Conservation (phyloP, 1,140 invertebrate species). For the Colletes latitarsis region DNA sequence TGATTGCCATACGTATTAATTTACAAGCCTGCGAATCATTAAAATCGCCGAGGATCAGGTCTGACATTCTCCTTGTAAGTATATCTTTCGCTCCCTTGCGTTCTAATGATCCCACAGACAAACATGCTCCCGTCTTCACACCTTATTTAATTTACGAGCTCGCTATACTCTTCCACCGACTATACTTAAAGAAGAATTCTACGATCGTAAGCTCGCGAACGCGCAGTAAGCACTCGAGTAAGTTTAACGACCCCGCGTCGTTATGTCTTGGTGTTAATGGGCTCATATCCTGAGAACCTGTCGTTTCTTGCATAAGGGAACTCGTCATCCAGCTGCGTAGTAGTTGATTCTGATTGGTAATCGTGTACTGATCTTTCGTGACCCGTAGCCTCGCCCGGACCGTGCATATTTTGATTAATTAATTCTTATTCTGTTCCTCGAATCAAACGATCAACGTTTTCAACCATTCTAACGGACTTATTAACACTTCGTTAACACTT, state of each 20-base stretch:
- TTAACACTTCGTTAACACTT: too few species aligned
- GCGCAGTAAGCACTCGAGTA: neutral
- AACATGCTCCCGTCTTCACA: too few species aligned
- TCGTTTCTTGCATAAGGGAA: conserved; percentile 20
- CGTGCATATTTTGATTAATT: conserved; percentile 47
- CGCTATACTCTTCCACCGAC: neutral
- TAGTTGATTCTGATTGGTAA: conserved; percentile 27
- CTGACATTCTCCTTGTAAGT: too few species aligned
- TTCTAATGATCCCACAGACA: too few species aligned
- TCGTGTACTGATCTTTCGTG: conserved; percentile 31
- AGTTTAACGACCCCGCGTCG: conserved; percentile 22
- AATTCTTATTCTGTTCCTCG: conserved; percentile 18
- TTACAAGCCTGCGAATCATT: too few species aligned
- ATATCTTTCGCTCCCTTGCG: too few species aligned
- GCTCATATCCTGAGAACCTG: neutral
- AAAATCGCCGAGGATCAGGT: too few species aligned
- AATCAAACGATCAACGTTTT: conserved; percentile 4
- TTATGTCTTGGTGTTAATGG: conserved; percentile 29
- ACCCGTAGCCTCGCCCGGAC: conserved; percentile 3
- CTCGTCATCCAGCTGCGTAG: conserved; percentile 32
- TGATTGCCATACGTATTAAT: too few species aligned
- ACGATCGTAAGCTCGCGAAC: neutral
- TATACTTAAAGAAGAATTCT: neutral
- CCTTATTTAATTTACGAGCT: neutral
- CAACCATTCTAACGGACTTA: too few species aligned